phyloP scores from a whole-genome alignment of 2,888 invertebrate species.

The Lypha dubia region DNA sequence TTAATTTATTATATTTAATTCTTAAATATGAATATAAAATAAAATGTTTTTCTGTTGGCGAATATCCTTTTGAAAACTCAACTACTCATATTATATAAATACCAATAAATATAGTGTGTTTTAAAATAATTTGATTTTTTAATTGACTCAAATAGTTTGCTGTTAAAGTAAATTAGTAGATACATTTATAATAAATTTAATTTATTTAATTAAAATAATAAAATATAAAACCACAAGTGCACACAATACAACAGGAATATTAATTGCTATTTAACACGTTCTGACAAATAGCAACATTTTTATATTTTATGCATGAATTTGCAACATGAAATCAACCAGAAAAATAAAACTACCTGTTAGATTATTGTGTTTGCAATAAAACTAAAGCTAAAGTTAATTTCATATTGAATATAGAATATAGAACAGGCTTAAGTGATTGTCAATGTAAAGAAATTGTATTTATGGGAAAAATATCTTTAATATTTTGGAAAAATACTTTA shows the following conservation, averaged over 20 bases:
- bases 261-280: constrained; percentile 69
- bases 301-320: constrained; percentile 41
- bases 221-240: constrained; percentile 71
- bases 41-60: not conserved
- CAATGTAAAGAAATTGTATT: too few species aligned
- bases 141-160: constrained; percentile 33
- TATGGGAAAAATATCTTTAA: too few species aligned
- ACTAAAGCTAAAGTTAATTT: too few species aligned
- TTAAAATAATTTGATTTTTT: constrained; percentile 14
- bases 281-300: constrained; percentile 52
- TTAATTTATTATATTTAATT: not conserved
- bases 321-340: too few species aligned
- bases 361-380: too few species aligned
- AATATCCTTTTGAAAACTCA: constrained; percentile 13
- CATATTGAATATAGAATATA: too few species aligned
- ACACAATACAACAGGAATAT: constrained; percentile 43
- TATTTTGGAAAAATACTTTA: too few species aligned
- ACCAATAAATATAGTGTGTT: constrained; percentile 6
- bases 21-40: not conserved
- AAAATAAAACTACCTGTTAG: too few species aligned
- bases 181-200: constrained; percentile 45
- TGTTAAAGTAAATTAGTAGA: constrained; percentile 16
- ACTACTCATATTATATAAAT: not conserved
- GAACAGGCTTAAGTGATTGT: too few species aligned
- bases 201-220: constrained; percentile 73